Evolutionary conservation across 2,888 invertebrate species (phyloP).

Genomic region (Amaurobius ferox): DNA sequence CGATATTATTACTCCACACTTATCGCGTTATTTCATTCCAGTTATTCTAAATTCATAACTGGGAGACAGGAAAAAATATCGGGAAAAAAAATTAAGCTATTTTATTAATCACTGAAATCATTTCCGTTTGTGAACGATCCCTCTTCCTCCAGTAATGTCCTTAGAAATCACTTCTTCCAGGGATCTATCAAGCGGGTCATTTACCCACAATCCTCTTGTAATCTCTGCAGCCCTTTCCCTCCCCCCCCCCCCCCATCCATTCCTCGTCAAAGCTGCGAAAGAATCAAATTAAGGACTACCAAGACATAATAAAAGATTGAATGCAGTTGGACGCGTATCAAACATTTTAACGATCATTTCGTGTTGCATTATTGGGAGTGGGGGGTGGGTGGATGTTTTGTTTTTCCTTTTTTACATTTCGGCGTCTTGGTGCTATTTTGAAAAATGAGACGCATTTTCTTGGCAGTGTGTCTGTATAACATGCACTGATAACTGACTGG

Average conservation of each 20-base stretch:
- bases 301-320: conserved; percentile 57
- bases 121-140: conserved; percentile 26
- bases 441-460: no score
- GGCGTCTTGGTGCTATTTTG: no score
- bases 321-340: conserved; percentile 7
- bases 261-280: background rate
- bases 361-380: background rate
- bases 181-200: conserved; percentile 65
- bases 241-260: conserved; percentile 17
- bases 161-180: conserved; percentile 61
- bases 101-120: no score
- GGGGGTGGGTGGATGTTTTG: no score
- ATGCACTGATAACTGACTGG: no score
- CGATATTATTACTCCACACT: no score
- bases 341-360: background rate
- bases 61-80: no score
- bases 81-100: no score
- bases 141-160: conserved; percentile 30
- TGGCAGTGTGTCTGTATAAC: no score
- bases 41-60: no score
- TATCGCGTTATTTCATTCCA: no score
- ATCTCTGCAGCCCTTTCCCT: conserved; percentile 32
- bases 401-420: no score
- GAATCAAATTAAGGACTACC: conserved; percentile 61
- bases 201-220: conserved; percentile 55